A percentile compares a stretch with the other conserved stretches of the same genome.
phyloP scores from a whole-genome alignment of 2,113 vertebrate species.

The Macquaria ambigua region DNA sequence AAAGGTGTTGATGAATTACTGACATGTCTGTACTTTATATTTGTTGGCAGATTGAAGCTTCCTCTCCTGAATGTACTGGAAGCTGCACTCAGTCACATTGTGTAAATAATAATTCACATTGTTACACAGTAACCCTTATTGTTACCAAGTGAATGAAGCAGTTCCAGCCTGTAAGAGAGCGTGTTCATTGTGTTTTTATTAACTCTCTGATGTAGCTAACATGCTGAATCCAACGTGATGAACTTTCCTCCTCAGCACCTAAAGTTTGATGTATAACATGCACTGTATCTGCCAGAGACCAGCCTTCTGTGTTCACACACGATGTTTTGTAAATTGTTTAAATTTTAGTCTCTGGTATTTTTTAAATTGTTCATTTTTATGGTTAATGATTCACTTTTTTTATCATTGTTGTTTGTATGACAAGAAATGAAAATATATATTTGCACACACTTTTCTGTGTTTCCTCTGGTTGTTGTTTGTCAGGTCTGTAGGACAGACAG shows the following conservation, averaged over 20 bases:
- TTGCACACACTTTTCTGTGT: slow-evolving; percentile 70
- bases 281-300: slow-evolving; percentile 72
- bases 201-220: slow-evolving; percentile 27
- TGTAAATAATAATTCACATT: slow-evolving; percentile 40
- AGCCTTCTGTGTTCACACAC: slow-evolving; percentile 19
- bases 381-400: slow-evolving; percentile 47
- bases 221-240: neutral
- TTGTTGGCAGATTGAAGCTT: neutral
- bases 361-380: slow-evolving; percentile 10
- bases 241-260: slow-evolving; percentile 32
- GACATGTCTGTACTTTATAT: slow-evolving; percentile 9
- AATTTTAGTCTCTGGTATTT: slow-evolving; percentile 28
- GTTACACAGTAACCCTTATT: slow-evolving; percentile 17
- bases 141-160: slow-evolving; percentile 14
- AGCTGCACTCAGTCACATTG: slow-evolving; percentile 5
- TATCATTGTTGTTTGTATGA: slow-evolving; percentile 55
- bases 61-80: neutral
- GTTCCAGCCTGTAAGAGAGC: neutral
- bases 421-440: slow-evolving; percentile 79
- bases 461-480: neutral
- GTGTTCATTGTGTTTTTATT: slow-evolving; percentile 27
- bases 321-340: slow-evolving; percentile 53
- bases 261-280: slow-evolving; percentile 59
- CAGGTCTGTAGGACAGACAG: neutral
- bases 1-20: neutral